A percentile compares a stretch with the other conserved stretches of the same genome.
Evolutionary conservation across 2,888 invertebrate species (phyloP).

Genomic region (Parapristionchus giblindavisi): DNA sequence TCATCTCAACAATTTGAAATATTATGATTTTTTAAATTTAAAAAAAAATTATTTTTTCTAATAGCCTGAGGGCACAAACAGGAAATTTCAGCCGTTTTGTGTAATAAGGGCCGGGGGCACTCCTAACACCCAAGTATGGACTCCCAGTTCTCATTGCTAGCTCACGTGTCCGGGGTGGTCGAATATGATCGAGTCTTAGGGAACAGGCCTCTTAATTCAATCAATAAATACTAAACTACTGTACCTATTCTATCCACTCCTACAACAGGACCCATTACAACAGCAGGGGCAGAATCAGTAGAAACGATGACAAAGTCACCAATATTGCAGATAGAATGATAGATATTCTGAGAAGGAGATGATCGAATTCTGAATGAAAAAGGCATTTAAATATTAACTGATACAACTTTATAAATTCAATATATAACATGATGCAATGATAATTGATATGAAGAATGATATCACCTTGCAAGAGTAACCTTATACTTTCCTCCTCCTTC

Average conservation of each 20-base stretch:
- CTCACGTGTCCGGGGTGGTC: not conserved
- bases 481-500: not conserved
- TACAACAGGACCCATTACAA: slow-evolving; percentile 35
- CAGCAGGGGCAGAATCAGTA: slow-evolving; percentile 42
- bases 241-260: slow-evolving; percentile 31
- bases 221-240: not conserved
- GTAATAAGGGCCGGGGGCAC: no score
- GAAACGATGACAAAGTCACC: slow-evolving; percentile 48
- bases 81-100: no score
- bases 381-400: no score
- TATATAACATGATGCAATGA: not conserved
- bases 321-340: slow-evolving; percentile 13
- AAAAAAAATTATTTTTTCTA: no score
- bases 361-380: not conserved
- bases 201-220: no score
- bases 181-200: no score
- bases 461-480: slow-evolving; percentile 24
- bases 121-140: no score
- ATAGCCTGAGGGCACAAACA: no score
- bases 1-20: no score
- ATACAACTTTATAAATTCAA: no score
- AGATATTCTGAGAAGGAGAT: not conserved
- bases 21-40: no score
- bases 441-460: not conserved
- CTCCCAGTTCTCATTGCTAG: not conserved